Percentiles rank a stretch among this genome's conserved stretches.
phyloP scores from a whole-genome alignment of 1,140 invertebrate species.

The Gerris buenoi region DNA sequence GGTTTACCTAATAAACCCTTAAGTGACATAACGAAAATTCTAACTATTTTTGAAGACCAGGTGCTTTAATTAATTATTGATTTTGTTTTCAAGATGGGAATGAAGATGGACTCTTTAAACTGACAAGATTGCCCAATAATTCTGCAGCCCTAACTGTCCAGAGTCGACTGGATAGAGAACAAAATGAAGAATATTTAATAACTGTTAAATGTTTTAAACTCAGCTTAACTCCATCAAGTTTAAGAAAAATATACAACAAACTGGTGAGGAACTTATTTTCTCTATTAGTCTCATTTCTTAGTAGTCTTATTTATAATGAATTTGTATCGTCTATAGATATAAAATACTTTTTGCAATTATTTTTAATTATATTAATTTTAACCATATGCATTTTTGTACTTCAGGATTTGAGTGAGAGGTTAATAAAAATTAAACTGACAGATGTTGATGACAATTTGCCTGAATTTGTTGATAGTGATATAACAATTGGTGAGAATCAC shows the following conservation, averaged over 20 bases:
- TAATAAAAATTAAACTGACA: conserved; percentile 44
- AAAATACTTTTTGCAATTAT: too few relatives aligned
- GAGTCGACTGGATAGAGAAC: conserved; percentile 50
- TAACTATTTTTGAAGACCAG: too few relatives aligned
- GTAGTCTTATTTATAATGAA: too few relatives aligned
- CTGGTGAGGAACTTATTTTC: conserved; percentile 32
- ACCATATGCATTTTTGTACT: conserved; percentile 17
- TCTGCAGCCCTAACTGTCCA: conserved; percentile 43
- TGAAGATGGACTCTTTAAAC: conserved; percentile 44
- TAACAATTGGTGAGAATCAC: conserved; percentile 39
- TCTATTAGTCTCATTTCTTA: too few relatives aligned
- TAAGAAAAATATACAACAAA: conserved; percentile 43
- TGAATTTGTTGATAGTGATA: conserved; percentile 43
- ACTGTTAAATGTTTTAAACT: conserved; percentile 56
- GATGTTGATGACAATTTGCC: conserved; percentile 64
- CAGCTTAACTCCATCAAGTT: conserved; percentile 29
- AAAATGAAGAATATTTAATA: conserved; percentile 38
- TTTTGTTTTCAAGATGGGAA: conserved; percentile 44
- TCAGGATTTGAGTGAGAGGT: conserved; percentile 51
- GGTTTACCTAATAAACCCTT: too few relatives aligned
- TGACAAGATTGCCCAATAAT: conserved; percentile 47
- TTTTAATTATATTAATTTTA: too few relatives aligned
- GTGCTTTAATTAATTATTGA: too few relatives aligned
- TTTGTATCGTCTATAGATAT: too few relatives aligned
- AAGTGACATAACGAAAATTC: too few relatives aligned